Base-by-base conservation (phyloP, 2,888 invertebrate genomes). In the Apamea sordens region DNA sequence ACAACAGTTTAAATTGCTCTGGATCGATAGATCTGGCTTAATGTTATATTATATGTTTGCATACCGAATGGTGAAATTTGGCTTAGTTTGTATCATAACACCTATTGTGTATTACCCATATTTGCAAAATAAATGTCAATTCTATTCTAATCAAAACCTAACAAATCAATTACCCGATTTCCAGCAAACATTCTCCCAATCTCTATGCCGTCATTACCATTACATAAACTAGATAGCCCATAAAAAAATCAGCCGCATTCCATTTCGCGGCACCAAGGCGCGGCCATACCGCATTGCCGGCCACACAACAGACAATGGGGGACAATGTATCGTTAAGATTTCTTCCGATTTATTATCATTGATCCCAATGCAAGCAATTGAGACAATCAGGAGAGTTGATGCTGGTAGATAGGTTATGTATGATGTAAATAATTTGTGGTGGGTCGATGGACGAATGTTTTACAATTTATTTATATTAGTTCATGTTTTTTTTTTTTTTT, bases 281-380 rank as follows among this genome's bases (percentile, higher is more conserved):
- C 83, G 73, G 73, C 80, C 64, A 28, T 68, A 64, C 72, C n/a
- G 68, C 74, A 74, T 68, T 64, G 72, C 74, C 21, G 41, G 53
- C 68, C 71, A 36, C 69, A 73, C 69, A 28, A 65, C 71, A 24
- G 56, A 75, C 77, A 81, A 73, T 81, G 53, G 53, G 50, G 63
- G 80, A 80, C 71, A 69, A 70, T 69, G 36, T 84, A 71, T 76
- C 69, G 77, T 77, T 80, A 85, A 88, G 64, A 83, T 86, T 80
- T 78, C 80, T 84, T 79, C 75, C 83, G 80, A 89, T 89, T 90
- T 87, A 87, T 89, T 78, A 86, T 89, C 77, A 91, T 90, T 90
- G 88, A 80, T 77, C 82, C 75, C 82, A 87, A 82, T 86, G 87
- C 76, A 81, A 78, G 84, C 93, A 94, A 94, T 94, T 94, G 93